Percentiles rank a stretch among this genome's conserved stretches.
These are phyloP conservation scores for Ectobius pallidus DNA, from an alignment of 2,888 invertebrate species.

Conservation along the genomic window DNA sequence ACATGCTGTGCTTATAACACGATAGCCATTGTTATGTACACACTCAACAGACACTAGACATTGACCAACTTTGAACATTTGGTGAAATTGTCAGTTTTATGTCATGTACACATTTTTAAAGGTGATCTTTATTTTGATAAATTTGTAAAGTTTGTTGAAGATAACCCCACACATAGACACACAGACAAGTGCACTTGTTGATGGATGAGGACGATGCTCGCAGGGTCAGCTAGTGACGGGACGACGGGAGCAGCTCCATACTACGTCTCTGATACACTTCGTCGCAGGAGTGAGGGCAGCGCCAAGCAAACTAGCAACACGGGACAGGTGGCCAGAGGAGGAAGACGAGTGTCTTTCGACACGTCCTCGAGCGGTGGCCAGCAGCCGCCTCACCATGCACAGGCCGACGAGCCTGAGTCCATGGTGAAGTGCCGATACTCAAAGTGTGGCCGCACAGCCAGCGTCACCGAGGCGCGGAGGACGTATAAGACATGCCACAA, in stretches of 20 bases:
- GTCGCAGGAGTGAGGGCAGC: constrained; percentile 70
- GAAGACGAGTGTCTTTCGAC: constrained; percentile 48
- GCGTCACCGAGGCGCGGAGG: constrained; percentile 76
- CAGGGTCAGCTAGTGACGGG: constrained; percentile 50
- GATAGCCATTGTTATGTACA: too few species aligned
- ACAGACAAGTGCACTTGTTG: constrained; percentile 21
- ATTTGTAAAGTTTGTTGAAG: too few species aligned
- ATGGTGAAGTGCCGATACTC: constrained; percentile 79
- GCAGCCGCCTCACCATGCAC: neutral
- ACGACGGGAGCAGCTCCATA: constrained; percentile 35
- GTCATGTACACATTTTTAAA: too few species aligned
- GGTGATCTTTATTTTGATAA: too few species aligned
- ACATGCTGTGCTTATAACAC: too few species aligned
- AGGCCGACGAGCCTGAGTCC: constrained; percentile 56
- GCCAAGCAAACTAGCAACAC: too few species aligned
- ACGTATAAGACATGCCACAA: constrained; percentile 93
- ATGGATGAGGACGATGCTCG: constrained; percentile 17
- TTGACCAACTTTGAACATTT: too few species aligned
- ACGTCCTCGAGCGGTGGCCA: constrained; percentile 37
- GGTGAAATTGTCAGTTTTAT: too few species aligned
- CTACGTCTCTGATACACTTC: constrained; percentile 45
- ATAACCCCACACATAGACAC: too few species aligned
- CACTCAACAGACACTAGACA: too few species aligned
- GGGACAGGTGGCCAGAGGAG: constrained; percentile 42
- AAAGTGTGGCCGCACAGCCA: constrained; percentile 76